Evolutionary conservation across 2,888 invertebrate species (phyloP), one percentile per base, ranked within the genome.

Genomic region (Ptilodon capucinus): DNA sequence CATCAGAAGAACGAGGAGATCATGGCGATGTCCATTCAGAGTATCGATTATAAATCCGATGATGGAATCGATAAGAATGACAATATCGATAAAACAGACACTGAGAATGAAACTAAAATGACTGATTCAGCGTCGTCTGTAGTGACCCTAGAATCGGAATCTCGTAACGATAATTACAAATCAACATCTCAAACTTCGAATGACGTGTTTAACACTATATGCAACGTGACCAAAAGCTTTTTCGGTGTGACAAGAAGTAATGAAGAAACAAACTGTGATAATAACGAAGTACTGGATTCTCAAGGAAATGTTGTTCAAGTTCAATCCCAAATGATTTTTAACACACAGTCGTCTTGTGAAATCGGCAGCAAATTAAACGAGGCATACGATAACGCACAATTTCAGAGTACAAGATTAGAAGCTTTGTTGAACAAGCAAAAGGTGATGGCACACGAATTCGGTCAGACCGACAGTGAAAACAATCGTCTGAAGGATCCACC

Each of bases 381-480:
- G 6, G 55, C 51, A 0, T 68, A 69, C 23, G 84, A 86, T 52
- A 86, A 87, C 57, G 43, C 76, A 48, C 73, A 79, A 44, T 91
- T 76, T 60, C 62, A 82, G 7, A 72, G 79, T 51, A 84, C 78
- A 42, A 91, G 86, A 60, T 82, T 89, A 49, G 87, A 86, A 57
- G 88, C 88, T 1, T 72, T 90, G 0, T 71, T 77, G 36, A 93
- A 92, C 59, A 92, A 91, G 60, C 76, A 84, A 16, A 93, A 91
- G 76, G 91, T 92, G 0, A 83, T 93, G 84, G 64, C 81, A 0
- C 82, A 91, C 44, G 92, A 92, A 70, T 85, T 89, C 41, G 91
- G 86, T 2, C 76, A 81, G 51, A 73, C 55, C 0, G 86, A 86
- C 47, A 67, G 54, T 25, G 81, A 88, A 43, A 85, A 84, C 48